Evolutionary conservation across 1,140 invertebrate genomes (phyloP), one percentile per base, ranked within the genome.

Genomic region (Steinernema khuongi): DNA sequence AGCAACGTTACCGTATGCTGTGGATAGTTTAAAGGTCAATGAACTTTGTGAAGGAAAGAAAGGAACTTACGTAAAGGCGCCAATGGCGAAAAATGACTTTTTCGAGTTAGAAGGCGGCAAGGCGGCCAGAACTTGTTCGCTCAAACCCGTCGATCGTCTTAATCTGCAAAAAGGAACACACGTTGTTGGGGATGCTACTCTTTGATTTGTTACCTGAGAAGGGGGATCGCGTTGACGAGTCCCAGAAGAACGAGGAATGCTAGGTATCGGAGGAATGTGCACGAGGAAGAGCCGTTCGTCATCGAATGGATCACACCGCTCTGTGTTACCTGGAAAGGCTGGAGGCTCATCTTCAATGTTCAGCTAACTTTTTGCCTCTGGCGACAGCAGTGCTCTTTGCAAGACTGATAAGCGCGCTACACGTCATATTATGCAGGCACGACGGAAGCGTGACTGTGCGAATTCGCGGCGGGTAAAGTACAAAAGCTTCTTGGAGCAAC

Each of bases 61-160:
- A 22, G 4, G 26, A 26, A 60, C 50, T 7, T 60, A 60, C 50
- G 50, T 60, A 26, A 60, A 60, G 7, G 50, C 50, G 11, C 50
- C 50, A 26, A 60, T 60, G 50, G 50, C 50, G 26, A 60, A 60
- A 22, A 60, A 60, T 4, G 50, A 60, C 50, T 60, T 60, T 60
- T 60, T 60, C 4, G 50, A 60, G 22, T 60, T 60, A n/a, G 50
- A 60, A 4, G 26, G 11, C 4, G 50, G 50, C 22, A 60, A 60
- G 7, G 50, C 50, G 19, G 50, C 50, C 7, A 60, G 22, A 2
- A 60, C 50, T 60, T 60, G 50, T 26, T 60, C 50, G 19, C 50
- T 60, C 4, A 60, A 26, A 60, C 50, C 50, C 50, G 50, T 60
- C 4, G 50, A 60, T 4, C 50, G 50, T 60, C 26, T 60, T 22